phyloP scores from a whole-genome alignment of 2,797 vertebrate species.

The Pterois miles region DNA sequence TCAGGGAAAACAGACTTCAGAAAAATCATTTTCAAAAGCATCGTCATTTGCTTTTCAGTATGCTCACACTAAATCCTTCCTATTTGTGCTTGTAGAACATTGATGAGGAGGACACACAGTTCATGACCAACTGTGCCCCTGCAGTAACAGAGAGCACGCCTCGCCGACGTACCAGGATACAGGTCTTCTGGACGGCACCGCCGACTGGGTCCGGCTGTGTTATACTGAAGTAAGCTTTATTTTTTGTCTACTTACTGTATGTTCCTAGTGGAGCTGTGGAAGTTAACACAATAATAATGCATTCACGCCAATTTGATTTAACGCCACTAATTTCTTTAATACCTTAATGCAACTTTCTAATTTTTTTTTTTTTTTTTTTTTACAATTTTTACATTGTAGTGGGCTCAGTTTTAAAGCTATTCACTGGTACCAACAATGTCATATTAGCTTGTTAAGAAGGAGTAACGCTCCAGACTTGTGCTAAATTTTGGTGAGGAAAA shows the following conservation, averaged over 20 bases:
- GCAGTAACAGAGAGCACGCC: conserved; percentile 96
- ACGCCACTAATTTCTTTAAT: too few species aligned
- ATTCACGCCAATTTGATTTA: too few species aligned
- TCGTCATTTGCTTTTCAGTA: background rate
- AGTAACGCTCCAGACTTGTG: too few species aligned
- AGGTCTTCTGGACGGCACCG: conserved; percentile 95
- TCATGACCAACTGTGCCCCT: conserved; percentile 94
- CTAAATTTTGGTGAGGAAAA: too few species aligned
- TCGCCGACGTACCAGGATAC: conserved; percentile 91
- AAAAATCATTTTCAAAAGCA: background rate
- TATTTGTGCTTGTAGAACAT: conserved; percentile 86
- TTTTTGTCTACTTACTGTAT: background rate
- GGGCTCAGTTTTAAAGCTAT: too few species aligned
- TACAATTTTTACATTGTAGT: too few species aligned
- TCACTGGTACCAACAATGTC: too few species aligned
- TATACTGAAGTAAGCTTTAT: conserved; percentile 91
- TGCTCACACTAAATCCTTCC: background rate
- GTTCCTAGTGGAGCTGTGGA: too few species aligned
- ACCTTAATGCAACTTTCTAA: too few species aligned
- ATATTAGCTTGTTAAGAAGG: too few species aligned
- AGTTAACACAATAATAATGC: too few species aligned
- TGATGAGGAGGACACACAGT: conserved; percentile 95
- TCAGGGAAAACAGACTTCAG: background rate
- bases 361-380: too few species aligned
- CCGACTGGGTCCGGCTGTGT: conserved; percentile 89